Percentiles rank a stretch among this genome's conserved stretches.
Evolutionary conservation across 2,113 vertebrate species (phyloP).

Genomic region (Butorides virescens): DNA sequence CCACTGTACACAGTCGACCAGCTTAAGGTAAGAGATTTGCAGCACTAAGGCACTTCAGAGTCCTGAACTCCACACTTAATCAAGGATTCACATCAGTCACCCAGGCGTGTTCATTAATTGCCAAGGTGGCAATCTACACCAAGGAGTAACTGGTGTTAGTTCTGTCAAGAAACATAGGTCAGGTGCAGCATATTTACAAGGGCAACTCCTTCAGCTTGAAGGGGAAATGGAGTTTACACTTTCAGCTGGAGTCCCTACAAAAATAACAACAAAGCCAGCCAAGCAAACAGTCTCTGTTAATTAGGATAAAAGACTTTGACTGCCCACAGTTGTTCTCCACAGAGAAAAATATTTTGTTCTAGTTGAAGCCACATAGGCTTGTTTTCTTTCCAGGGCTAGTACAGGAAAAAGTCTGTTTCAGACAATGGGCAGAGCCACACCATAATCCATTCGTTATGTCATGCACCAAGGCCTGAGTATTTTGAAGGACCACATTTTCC

Average conservation of each 20-base stretch:
- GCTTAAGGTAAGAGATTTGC: not conserved
- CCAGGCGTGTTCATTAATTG: not conserved
- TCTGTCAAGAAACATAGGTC: rapidly evolving
- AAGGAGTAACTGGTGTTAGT: not conserved
- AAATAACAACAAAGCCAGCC: not conserved
- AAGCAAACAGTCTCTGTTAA: not conserved
- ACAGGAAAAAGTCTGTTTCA: not conserved
- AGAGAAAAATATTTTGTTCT: not conserved
- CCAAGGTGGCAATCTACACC: not conserved
- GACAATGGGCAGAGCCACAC: not conserved
- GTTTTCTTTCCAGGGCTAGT: not conserved
- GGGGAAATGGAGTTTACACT: not conserved
- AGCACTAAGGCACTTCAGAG: not conserved
- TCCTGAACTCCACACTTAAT: not conserved
- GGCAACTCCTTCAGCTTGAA: not conserved
- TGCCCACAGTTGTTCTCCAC: not conserved
- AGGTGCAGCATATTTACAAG: not conserved
- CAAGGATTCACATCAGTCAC: not conserved
- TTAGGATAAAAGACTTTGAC: not conserved
- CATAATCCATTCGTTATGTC: not conserved
- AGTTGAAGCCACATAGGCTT: not conserved
- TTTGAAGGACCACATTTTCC: not conserved
- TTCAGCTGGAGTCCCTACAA: not conserved
- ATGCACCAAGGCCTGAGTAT: rapidly evolving
- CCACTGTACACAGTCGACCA: not conserved